A percentile compares a stretch with the other conserved stretches of the same genome.
phyloP scores from a whole-genome alignment of 64 coral and sea anemone species.

The Cladopsammia gracilis region DNA sequence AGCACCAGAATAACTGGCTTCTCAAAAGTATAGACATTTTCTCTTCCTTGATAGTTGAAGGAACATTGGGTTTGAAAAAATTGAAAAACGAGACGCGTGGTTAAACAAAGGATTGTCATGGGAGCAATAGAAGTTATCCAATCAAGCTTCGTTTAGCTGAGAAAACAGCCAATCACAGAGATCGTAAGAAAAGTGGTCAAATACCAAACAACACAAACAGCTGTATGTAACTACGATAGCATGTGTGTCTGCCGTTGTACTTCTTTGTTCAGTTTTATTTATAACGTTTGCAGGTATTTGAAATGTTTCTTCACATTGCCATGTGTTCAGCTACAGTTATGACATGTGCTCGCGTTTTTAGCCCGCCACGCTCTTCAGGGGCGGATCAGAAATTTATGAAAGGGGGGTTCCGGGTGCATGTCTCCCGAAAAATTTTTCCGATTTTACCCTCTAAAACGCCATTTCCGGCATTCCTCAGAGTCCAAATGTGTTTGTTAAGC shows the following conservation, averaged over 20 bases:
- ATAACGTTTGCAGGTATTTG: constrained; percentile 1
- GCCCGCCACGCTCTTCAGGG: not conserved
- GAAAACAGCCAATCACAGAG: constrained; percentile 5
- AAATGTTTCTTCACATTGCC: not conserved
- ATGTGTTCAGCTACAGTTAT: constrained; percentile 28
- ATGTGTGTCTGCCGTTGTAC: not conserved
- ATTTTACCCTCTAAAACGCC: no score
- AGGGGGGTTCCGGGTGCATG: no score
- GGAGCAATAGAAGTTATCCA: constrained; percentile 51
- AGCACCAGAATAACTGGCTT: not conserved
- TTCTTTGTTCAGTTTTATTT: not conserved
- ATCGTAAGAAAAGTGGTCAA: not conserved
- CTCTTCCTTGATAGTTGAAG: not conserved
- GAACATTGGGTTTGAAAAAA: not conserved
- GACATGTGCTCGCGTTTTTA: not conserved
- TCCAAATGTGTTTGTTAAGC: no score
- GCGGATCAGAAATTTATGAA: no score
- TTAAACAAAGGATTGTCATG: constrained; percentile 86
- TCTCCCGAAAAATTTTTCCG: no score
- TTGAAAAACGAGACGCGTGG: constrained; percentile 62
- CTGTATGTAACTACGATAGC: not conserved
- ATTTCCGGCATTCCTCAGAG: no score
- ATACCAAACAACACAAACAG: not conserved
- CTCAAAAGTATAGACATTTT: not conserved
- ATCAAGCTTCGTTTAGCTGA: constrained; percentile 10